phyloP scores from a whole-genome alignment of 2,113 vertebrate species.

The Thamnophis sirtalis region DNA sequence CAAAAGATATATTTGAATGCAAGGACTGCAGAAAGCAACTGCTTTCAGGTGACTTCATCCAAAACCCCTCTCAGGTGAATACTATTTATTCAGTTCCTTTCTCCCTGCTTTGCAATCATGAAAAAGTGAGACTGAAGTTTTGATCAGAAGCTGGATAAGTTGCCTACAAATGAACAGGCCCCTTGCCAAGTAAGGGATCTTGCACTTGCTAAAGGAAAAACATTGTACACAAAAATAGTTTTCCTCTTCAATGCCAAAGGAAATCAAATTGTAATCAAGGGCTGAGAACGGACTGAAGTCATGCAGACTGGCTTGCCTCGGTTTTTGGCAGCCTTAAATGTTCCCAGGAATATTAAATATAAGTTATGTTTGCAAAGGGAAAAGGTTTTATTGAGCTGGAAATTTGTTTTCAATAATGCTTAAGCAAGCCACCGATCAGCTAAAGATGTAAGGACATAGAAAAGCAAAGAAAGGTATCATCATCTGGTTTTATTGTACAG shows the following conservation, averaged over 20 bases:
- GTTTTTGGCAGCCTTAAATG: conserved; percentile 70
- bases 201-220: conserved; percentile 80
- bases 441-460: conserved; percentile 17
- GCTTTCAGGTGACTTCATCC: conserved; percentile 38
- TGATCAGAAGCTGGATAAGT: conserved; percentile 58
- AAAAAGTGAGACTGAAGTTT: conserved; percentile 43
- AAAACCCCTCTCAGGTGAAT: conserved; percentile 48
- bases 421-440: conserved; percentile 43
- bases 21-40: conserved; percentile 46
- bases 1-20: conserved; percentile 52
- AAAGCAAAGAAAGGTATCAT: not conserved
- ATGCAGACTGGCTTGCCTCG: conserved; percentile 75
- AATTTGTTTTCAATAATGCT: conserved; percentile 69
- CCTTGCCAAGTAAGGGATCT: conserved; percentile 67
- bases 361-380: conserved; percentile 69
- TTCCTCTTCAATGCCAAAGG: conserved; percentile 82
- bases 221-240: conserved; percentile 92
- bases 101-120: conserved; percentile 53
- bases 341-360: conserved; percentile 79
- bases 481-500: not conserved
- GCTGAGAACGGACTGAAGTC: conserved; percentile 84
- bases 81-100: conserved; percentile 50
- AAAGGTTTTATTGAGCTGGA: conserved; percentile 65
- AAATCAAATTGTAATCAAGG: conserved; percentile 84
- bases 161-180: conserved; percentile 61